Evolutionary conservation across 2,113 vertebrate genomes (phyloP).

Genomic region (Ia io): DNA sequence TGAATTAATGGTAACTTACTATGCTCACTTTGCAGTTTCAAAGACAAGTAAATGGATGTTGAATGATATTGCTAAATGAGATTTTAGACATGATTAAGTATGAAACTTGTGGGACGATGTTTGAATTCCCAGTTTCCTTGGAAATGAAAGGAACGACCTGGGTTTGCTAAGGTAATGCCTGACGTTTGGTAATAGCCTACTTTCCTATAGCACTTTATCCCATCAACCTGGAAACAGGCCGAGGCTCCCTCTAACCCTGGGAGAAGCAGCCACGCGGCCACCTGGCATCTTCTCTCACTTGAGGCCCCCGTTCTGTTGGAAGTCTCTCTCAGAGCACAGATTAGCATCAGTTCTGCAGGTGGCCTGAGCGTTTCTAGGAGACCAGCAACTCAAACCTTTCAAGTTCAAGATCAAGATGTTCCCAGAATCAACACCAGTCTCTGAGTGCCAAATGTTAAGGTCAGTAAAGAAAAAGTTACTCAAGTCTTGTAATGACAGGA

Average conservation of each 20-base stretch:
- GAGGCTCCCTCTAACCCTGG: not conserved
- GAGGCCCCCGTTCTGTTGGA: not conserved
- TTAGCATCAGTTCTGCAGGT: not conserved
- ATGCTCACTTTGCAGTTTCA: not conserved
- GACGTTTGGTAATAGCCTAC: not conserved
- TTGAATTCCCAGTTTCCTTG: constrained; percentile 34
- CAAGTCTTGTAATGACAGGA: not conserved
- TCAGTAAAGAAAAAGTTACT: not conserved
- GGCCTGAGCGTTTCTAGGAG: not conserved
- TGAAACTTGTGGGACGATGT: not conserved
- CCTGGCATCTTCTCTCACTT: constrained; percentile 20
- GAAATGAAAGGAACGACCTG: not conserved
- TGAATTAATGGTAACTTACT: not conserved
- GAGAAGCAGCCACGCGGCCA: not conserved
- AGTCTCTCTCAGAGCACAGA: not conserved
- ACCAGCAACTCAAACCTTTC: constrained; percentile 14
- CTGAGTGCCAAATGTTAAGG: not conserved
- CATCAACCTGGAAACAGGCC: not conserved
- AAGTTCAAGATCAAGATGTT: constrained; percentile 12
- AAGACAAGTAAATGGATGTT: not conserved
- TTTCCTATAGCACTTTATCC: not conserved
- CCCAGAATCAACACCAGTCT: constrained; percentile 34
- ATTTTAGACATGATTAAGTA: constrained; percentile 14
- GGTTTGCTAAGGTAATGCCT: not conserved
- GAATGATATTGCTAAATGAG: constrained; percentile 8